Percentiles rank a stretch among this genome's conserved stretches.
Evolutionary conservation across 1,140 invertebrate species (phyloP).

Genomic region (Mylabris phalerata): DNA sequence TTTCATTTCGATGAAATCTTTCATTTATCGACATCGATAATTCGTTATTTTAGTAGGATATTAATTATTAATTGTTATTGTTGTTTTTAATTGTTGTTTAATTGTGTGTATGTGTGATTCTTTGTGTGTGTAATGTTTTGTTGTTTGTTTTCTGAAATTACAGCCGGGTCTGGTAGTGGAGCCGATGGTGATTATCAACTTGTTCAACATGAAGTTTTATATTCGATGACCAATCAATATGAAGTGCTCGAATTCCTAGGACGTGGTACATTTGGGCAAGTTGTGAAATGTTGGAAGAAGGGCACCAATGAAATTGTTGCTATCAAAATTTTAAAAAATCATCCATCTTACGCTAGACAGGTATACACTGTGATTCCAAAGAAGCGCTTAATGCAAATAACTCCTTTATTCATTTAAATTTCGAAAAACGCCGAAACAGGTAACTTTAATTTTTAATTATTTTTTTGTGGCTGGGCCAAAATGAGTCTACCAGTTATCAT

Average conservation of each 20-base stretch:
- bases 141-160: constrained; percentile 6
- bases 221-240: constrained; percentile 87
- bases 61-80: no score
- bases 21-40: no score
- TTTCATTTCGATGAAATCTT: no score
- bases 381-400: no score
- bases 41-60: no score
- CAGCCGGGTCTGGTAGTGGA: constrained; percentile 60
- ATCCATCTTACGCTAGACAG: constrained; percentile 98
- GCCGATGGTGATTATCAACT: constrained; percentile 96
- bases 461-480: no score
- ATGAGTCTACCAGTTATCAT: no score
- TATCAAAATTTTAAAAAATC: constrained; percentile 99
- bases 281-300: constrained; percentile 99
- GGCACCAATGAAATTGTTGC: constrained; percentile 99
- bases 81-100: no score
- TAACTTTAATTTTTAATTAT: no score
- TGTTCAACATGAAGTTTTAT: constrained; percentile 96
- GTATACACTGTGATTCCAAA: constrained; percentile 3
- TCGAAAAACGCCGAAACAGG: no score
- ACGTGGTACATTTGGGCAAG: constrained; percentile 97
- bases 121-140: constrained; percentile 13
- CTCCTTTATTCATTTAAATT: no score
- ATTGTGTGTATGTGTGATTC: background rate
- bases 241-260: constrained; percentile 98